phyloP scores from a whole-genome alignment of 2,888 invertebrate genomes.

The Caenorhabditis imperialis region DNA sequence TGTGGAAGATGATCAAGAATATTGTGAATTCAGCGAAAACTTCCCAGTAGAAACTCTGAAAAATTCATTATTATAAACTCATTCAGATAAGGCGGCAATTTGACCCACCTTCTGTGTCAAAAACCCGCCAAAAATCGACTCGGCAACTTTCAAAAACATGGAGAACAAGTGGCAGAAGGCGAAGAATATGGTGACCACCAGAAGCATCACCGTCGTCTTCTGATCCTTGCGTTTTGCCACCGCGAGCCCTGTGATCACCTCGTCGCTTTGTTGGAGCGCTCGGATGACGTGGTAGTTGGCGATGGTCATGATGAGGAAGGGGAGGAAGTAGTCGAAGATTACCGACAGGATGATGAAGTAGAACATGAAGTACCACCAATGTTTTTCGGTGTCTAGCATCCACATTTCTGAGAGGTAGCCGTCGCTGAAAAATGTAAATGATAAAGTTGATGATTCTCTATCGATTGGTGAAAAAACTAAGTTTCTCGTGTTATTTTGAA shows the following conservation, averaged over 20 bases:
- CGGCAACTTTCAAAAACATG: slow-evolving; percentile 52
- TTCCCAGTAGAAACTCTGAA: slow-evolving; percentile 53
- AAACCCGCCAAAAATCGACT: slow-evolving; percentile 47
- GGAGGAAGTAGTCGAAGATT: slow-evolving; percentile 48
- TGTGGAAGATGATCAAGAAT: slow-evolving; percentile 53
- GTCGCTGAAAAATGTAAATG: slow-evolving; percentile 38
- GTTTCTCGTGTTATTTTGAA: too few relatives aligned
- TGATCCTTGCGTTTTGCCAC: slow-evolving; percentile 53
- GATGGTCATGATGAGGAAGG: slow-evolving; percentile 49
- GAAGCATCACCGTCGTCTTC: slow-evolving; percentile 52
- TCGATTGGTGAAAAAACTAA: too few relatives aligned
- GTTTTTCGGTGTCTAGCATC: slow-evolving; percentile 53
- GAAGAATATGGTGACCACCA: slow-evolving; percentile 56
- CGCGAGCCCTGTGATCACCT: slow-evolving; percentile 40
- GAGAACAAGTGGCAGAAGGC: slow-evolving; percentile 51
- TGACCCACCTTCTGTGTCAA: slow-evolving; percentile 32
- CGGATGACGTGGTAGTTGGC: slow-evolving; percentile 49
- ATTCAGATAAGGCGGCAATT: background rate
- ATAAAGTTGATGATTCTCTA: too few relatives aligned
- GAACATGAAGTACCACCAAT: slow-evolving; percentile 55
- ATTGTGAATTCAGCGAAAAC: slow-evolving; percentile 50
- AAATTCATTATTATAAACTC: background rate
- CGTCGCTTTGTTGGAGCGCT: slow-evolving; percentile 47
- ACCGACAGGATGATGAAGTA: slow-evolving; percentile 52
- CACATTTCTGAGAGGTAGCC: slow-evolving; percentile 51